Evolutionary conservation across 2,113 vertebrate genomes (phyloP), one percentile per base, ranked within the genome.

Genomic region (Varanus komodoensis): DNA sequence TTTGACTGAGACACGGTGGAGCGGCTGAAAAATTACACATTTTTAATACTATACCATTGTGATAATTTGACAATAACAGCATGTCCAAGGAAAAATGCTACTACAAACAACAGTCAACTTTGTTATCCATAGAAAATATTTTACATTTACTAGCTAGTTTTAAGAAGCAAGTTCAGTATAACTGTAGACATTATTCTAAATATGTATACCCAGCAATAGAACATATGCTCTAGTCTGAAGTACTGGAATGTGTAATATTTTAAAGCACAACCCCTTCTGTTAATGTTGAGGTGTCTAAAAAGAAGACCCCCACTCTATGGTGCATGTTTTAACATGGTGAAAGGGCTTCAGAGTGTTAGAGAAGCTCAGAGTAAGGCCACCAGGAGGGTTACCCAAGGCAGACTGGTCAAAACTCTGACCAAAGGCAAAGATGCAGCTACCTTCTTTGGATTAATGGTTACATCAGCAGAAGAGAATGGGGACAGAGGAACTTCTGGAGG

Each of bases 1-100:
- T 96, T 95, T 38, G 91, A 1, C 1, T 91, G 80, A 61, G 93
- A 88, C 68, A 74, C 84, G 11, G 71, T 17, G 57, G 89, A 88
- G 23, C 69, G 93, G 50, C 34, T 93, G 89, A 79, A 93, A 89
- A 89, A 78, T 17, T 48, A 52, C 91, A 93, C 75, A 92, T 32
- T 89, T 84, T 54, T 87, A 91, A 44, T 93, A 91, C 84, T 89
- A 93, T 0, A 71, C 34, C 52, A 91, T 57, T 5, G 67, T 81
- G 38, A 73, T 44, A 68, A 74, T 57, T 34, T 77, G 79, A 83
- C 9, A 67, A 87, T 54, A 74, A 71, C 19, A 32, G 25, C 67
- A 44, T 67, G 69, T 61, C 4, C 27, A 90, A 38, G 80, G 82
- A 86, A 89, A 71, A 82, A 93, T 44, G 50, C 64, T 50, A 73